Base-by-base conservation (phyloP, 2,797 vertebrate species). In the Brotula barbata region DNA sequence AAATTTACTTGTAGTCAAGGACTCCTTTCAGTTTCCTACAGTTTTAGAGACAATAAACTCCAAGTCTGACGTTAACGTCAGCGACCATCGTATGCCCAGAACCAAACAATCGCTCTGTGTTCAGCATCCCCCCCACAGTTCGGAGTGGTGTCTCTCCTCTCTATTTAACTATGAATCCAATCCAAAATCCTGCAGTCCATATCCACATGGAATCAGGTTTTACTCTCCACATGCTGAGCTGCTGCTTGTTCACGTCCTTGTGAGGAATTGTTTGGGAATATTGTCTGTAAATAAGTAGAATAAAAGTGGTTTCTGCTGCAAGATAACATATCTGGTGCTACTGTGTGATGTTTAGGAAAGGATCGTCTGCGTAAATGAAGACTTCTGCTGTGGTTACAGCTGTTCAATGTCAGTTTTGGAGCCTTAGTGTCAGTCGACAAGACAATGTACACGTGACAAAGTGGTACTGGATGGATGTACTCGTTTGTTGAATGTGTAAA, bases 111-210 rank as follows among this genome's bases (percentile, higher is more conserved):
- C 48, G 12, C 13, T 58, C 49, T 59, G 12, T 60, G 43, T 47
- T 39, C 23, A 23, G 28, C 28, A 44, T 65, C 39, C 37, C 39
- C 67, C 49, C 46, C 42, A 59, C 39, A 7, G 33, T 20, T 51
- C 33, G 41, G 48, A 41, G 42, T 39, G 55, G 47, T n/a, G n/a
- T n/a, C n/a, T n/a, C n/a, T n/a, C n/a, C n/a, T 50, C 70, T 77
- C 50, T 62, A 58, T 72, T 76, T 46, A 61, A 69, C 42, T 49
- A 75, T 47, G 48, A 50, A 31, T 52, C 57, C 16, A 71, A 67
- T 71, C 71, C 25, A 4, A 28, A 28, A 54, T 10, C 17, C 64
- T 73, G 50, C 53, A 61, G 62, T 67, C 52, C 50, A 58, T 14
- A 13, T 37, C 11, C 44, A 43, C 40, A 20, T 1, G 4, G 40